phyloP scores from a whole-genome alignment of 2,797 vertebrate species.

The Epinephelus malabaricus region DNA sequence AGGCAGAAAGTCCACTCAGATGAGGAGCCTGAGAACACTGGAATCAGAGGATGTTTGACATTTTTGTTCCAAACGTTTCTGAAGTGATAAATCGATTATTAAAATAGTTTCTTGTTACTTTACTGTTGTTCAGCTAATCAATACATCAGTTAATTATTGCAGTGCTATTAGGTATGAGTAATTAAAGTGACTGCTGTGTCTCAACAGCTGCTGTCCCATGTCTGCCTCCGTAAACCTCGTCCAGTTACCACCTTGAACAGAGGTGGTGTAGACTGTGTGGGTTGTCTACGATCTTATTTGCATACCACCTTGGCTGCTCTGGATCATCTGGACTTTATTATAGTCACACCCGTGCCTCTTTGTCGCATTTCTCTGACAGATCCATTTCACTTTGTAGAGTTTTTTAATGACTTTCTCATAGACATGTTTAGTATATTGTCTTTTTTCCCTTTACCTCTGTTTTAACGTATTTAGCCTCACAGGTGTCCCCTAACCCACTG shows the following conservation, averaged over 20 bases:
- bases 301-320: conserved; percentile 58
- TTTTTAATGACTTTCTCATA: background rate
- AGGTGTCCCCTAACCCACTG: background rate
- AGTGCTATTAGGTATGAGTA: too few relatives aligned
- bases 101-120: too few relatives aligned
- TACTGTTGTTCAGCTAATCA: too few relatives aligned
- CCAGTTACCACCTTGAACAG: background rate
- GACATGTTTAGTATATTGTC: conserved; percentile 10
- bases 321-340: background rate
- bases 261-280: background rate
- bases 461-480: background rate
- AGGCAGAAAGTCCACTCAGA: background rate
- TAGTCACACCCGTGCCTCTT: conserved; percentile 16
- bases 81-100: too few relatives aligned
- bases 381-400: background rate
- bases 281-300: conserved; percentile 47
- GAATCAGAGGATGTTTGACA: background rate
- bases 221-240: background rate
- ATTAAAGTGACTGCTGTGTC: too few relatives aligned
- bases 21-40: background rate
- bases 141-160: too few relatives aligned
- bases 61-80: too few relatives aligned
- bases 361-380: conserved; percentile 15
- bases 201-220: background rate
- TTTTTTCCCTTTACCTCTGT: background rate